A percentile compares a stretch with the other conserved stretches of the same genome.
Evolutionary conservation across 1,140 invertebrate genomes (phyloP).

Genomic region (Zophobas morio): DNA sequence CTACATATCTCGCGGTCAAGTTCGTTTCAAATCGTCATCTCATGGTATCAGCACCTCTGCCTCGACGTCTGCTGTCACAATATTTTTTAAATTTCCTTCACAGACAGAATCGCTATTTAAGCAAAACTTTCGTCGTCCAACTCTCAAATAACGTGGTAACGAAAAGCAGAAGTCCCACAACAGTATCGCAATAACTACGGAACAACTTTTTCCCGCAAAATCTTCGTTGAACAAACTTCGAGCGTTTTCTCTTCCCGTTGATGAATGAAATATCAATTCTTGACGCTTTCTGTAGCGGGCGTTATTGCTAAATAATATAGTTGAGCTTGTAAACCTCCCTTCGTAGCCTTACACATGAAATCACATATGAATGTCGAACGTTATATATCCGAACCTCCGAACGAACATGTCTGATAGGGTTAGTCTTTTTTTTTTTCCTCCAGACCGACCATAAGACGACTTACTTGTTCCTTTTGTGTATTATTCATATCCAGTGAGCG

Average conservation of each 20-base stretch:
- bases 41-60: no score
- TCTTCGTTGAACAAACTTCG: not conserved
- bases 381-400: not conserved
- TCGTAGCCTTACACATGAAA: not conserved
- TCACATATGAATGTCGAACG: not conserved
- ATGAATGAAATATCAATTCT: not conserved
- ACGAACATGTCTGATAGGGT: slow-evolving; percentile 6
- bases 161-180: no score
- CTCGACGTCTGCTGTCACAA: no score
- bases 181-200: no score
- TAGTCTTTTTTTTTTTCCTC: slow-evolving; percentile 7
- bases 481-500: slow-evolving; percentile 33
- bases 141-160: no score
- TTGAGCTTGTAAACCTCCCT: not conserved
- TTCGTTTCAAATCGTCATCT: no score
- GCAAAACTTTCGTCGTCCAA: no score
- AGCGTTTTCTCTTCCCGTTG: not conserved
- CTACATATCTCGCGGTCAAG: no score
- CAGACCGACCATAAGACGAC: not conserved
- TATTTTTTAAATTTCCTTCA: no score
- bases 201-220: no score
- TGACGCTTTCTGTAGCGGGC: not conserved
- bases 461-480: slow-evolving; percentile 31
- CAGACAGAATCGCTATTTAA: no score
- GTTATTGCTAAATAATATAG: not conserved